Evolutionary conservation across 1,140 invertebrate genomes (phyloP), one percentile per base, ranked within the genome.

Genomic region (Musca domestica): DNA sequence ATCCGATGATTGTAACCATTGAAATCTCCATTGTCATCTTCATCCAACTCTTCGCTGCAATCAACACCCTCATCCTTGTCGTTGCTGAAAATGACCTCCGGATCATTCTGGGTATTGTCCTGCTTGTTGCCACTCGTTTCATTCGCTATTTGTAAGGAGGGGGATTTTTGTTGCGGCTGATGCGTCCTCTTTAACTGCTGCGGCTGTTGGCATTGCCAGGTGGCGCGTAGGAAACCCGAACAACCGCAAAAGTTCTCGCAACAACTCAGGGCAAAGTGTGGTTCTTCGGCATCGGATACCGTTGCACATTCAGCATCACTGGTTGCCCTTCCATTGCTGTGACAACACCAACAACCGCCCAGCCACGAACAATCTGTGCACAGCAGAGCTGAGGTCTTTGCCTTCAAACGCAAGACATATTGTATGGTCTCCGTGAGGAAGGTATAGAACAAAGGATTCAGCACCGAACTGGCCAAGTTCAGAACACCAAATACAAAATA

Each of bases 361-460:
- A 27, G 22, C 3, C 20, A 34, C 19, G 17, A 61, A 19, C 56
- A 61, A n/a, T 49, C 48, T 10, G 34, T 9, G 17, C 48, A 66
- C 2, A 66, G 6, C 15, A 48, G 14, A 22, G 30, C 34, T 27
- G 14, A 25, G 20, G 61, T 17, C 34, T 67, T 69, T 4, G 27
- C 63, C 30, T 74, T 78, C 0, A 78, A 30, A 63, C 51, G 52
- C 12, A 70, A 67, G 17, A 72, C 41, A 5, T 71, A 73, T 23
- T 71, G 69, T 2, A 87, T 74, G 7, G 85, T 84, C 67, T 84
- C 81, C 19, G 84, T 82, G 2, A 87, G 74, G 70, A 86, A 88
- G 0, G 84, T 83, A 68, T 87, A 88, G 2, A 88, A 74, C 30
- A 87, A 81, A 2, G 86, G 86, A 81, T 88, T 86, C 3, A 87